Base-by-base conservation (phyloP, 2,888 invertebrate species). In the Andrena camellia region DNA sequence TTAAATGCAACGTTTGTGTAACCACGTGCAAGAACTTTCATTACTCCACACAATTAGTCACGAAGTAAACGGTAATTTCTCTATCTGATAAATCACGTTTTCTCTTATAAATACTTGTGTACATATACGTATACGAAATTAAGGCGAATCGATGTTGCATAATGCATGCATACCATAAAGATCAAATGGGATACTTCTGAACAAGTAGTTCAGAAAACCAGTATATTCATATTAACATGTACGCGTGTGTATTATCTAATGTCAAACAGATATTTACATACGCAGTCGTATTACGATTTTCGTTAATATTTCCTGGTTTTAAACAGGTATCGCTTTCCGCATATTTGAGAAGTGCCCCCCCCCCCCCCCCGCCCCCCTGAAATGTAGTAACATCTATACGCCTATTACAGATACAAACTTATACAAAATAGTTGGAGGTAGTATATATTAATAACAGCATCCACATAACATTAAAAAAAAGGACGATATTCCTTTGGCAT, bases 281-380 rank as follows among this genome's bases (percentile, higher is more conserved):
- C 20, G 62, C 59, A 54, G 67, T 29, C 23, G 17, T 35, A 78
- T 20, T n/a, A 26, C 6, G 20, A 64, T 42, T 64, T 79, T 66
- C 69, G 67, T 52, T 52, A 48, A 10, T n/a, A 7, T n/a, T 82
- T 74, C 67, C 63, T 73, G 64, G 20, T 79, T 66, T 52, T 57
- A 26, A 48, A 59, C 66, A n/a, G 23, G 76, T 54, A 35, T 29
- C 13, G 66, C 31, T 67, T 60, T 79, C 35, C 33, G 72, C 2
- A 17, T 57, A 57, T 31, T 13, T 17, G 13, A 63, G n/a, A 13
- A 23, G 1, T 23, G 26, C 26, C 42, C 42, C 42, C 52, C 20
- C 17, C 42, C 42, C 52, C 20, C 17, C 42, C 42, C 52, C 20
- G n/a, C n/a, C 42, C 42, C 52, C 20, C 17, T 35, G 35, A 31